A percentile compares a stretch with the other conserved stretches of the same genome.
Conservation (phyloP, 92 coral and sea anemone genomes). For the Porites divaricata region DNA sequence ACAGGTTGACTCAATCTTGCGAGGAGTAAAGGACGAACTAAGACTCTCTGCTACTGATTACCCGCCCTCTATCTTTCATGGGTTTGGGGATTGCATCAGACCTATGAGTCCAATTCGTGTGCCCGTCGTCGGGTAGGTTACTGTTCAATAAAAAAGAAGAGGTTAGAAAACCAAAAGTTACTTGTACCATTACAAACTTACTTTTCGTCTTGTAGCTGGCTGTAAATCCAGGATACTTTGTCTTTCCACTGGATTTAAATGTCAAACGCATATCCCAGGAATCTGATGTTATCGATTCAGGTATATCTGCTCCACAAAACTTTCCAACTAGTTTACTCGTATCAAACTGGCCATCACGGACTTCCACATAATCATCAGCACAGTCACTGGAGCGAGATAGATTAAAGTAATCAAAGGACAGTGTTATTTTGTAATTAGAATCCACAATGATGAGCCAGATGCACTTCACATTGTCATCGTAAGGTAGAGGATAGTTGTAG, state of each 20-base stretch:
- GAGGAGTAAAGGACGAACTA: too few species aligned
- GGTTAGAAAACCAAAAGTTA: too few species aligned
- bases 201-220: slow-evolving; percentile 54
- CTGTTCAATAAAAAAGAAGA: too few species aligned
- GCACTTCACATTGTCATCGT: slow-evolving; percentile 37
- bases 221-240: slow-evolving; percentile 47
- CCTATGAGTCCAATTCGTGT: too few species aligned
- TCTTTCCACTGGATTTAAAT: slow-evolving; percentile 27
- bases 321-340: slow-evolving; percentile 1
- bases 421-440: slow-evolving; percentile 6
- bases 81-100: too few species aligned
- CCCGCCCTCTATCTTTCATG: too few species aligned
- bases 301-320: slow-evolving; percentile 45
- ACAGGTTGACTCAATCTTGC: too few species aligned
- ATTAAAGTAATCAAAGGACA: slow-evolving; percentile 53
- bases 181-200: not conserved
- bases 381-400: slow-evolving; percentile 22
- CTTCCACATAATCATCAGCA: slow-evolving; percentile 44
- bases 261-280: slow-evolving; percentile 29
- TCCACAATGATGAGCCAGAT: slow-evolving; percentile 27
- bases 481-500: slow-evolving; percentile 58
- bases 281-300: slow-evolving; percentile 38
- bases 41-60: too few species aligned
- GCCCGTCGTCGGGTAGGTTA: too few species aligned
- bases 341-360: slow-evolving; percentile 34